phyloP scores from a whole-genome alignment of 2,797 vertebrate genomes.

The Triplophysa yarkandensis region DNA sequence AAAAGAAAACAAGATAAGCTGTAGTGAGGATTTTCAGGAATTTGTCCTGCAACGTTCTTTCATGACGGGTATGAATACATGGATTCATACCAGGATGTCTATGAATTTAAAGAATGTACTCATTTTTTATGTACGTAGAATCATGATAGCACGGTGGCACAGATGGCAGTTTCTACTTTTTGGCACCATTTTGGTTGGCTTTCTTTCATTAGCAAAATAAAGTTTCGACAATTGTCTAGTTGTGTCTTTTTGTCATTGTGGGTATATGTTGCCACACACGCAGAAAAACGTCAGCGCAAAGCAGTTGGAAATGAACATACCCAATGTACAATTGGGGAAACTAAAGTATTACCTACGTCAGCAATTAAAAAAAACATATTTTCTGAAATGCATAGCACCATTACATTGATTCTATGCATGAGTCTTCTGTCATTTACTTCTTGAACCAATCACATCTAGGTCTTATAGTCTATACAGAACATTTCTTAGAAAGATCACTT shows the following conservation, averaged over 20 bases:
- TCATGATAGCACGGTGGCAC: not conserved
- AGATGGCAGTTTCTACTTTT: constrained; percentile 11
- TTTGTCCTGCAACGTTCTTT: not conserved
- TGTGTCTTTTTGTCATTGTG: not conserved
- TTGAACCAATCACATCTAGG: constrained; percentile 39
- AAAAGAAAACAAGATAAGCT: not conserved
- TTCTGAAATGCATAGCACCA: constrained; percentile 73
- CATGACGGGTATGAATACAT: not conserved
- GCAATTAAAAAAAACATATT: constrained; percentile 53
- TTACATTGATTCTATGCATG: constrained; percentile 65
- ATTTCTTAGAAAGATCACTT: constrained; percentile 58
- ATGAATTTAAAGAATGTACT: constrained; percentile 17
- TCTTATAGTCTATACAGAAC: constrained; percentile 6
- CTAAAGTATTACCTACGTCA: constrained; percentile 40
- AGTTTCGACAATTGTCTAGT: constrained; percentile 20
- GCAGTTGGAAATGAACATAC: not conserved
- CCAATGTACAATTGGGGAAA: constrained; percentile 30
- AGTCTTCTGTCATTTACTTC: constrained; percentile 28
- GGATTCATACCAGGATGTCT: not conserved
- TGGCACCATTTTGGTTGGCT: constrained; percentile 4
- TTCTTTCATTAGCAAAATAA: constrained; percentile 2
- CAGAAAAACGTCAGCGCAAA: not conserved
- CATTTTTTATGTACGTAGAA: not conserved
- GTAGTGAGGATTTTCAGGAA: constrained; percentile 14
- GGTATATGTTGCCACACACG: constrained; percentile 1